Percentiles rank a stretch among this genome's conserved stretches.
Evolutionary conservation across 2,797 vertebrate species (phyloP).

Genomic region (Chelon auratus): DNA sequence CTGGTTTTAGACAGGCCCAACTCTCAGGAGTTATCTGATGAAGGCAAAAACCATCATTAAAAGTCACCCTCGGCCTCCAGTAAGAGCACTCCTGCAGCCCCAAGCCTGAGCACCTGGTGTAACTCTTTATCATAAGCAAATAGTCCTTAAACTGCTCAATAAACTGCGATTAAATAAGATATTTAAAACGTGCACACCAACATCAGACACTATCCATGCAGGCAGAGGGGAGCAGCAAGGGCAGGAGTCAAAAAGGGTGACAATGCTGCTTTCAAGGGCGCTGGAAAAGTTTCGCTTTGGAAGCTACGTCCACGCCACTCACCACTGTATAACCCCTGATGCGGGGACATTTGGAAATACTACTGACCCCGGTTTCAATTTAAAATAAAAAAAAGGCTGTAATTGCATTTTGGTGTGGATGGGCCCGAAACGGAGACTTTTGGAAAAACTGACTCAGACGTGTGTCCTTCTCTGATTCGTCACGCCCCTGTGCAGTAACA

Average conservation of each 20-base stretch:
- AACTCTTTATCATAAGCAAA: too few species aligned
- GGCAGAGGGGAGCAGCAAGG: background rate
- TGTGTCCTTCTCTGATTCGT: too few species aligned
- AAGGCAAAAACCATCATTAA: background rate
- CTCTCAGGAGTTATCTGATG: background rate
- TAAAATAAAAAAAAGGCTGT: too few species aligned
- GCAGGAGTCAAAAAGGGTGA: background rate
- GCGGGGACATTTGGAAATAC: too few species aligned
- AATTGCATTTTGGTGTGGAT: too few species aligned
- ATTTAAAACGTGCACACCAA: background rate
- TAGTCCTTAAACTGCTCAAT: too few species aligned
- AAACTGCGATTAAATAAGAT: background rate
- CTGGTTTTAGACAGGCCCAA: background rate
- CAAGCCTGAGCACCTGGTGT: too few species aligned
- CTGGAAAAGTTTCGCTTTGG: background rate
- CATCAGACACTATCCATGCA: background rate
- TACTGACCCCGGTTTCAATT: too few species aligned
- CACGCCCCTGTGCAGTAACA: too few species aligned
- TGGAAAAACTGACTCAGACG: too few species aligned
- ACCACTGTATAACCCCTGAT: too few species aligned
- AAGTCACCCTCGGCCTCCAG: background rate
- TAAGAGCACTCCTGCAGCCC: background rate
- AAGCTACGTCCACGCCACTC: background rate
- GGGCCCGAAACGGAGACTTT: too few species aligned
- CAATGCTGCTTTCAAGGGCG: constrained; percentile 24